Evolutionary conservation across 2,888 invertebrate species (phyloP).

Genomic region (Tipula helvola): DNA sequence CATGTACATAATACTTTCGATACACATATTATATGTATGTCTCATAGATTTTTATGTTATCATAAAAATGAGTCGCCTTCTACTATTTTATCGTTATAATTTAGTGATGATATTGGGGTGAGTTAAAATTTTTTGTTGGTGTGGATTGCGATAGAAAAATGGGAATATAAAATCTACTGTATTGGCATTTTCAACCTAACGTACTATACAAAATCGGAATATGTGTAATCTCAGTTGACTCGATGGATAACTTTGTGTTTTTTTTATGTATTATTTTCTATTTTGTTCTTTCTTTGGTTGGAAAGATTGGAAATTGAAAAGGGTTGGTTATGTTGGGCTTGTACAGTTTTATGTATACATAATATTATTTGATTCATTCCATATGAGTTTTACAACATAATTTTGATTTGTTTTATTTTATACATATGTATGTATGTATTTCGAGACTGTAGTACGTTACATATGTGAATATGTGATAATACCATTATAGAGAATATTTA

Average conservation of each 20-base stretch:
- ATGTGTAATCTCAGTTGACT: background rate
- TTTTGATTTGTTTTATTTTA: constrained; percentile 4
- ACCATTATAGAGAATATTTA: background rate
- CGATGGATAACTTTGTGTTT: background rate
- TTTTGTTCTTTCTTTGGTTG: background rate
- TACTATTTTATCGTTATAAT: background rate
- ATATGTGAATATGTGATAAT: background rate
- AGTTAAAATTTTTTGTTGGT: background rate
- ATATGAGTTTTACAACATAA: background rate
- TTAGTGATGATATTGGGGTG: background rate
- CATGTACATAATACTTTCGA: background rate
- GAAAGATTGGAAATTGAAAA: background rate
- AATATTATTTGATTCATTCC: background rate
- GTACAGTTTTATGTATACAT: background rate
- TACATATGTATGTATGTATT: background rate
- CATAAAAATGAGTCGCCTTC: background rate
- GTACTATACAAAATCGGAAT: background rate
- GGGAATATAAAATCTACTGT: background rate
- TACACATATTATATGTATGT: background rate
- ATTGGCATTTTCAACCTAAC: background rate
- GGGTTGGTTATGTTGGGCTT: background rate
- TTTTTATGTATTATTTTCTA: background rate
- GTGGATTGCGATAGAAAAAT: background rate
- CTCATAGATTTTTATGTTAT: background rate
- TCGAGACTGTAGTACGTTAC: background rate